Percentiles rank a stretch among this genome's conserved stretches.
Evolutionary conservation across 2,797 vertebrate genomes (phyloP).

Genomic region (Champsocephalus esox): DNA sequence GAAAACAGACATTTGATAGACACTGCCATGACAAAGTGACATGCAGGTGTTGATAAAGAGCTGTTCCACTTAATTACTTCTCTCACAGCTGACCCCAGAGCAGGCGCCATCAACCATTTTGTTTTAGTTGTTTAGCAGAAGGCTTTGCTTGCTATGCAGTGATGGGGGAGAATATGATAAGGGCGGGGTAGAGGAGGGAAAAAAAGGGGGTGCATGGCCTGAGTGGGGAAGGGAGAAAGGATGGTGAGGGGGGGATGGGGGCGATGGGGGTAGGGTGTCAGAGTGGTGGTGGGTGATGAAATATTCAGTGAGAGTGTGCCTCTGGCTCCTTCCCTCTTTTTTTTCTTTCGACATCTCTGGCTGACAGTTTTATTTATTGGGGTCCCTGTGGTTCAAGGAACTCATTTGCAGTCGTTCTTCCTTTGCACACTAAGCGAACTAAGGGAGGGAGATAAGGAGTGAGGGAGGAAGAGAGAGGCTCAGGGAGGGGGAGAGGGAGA

Average conservation of each 20-base stretch:
- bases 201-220: conserved; percentile 52
- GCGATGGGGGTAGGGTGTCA: conserved; percentile 80
- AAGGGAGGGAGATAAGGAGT: conserved; percentile 75
- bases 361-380: conserved; percentile 87
- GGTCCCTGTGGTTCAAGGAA: conserved; percentile 87
- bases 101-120: conserved; percentile 53
- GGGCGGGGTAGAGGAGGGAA: conserved; percentile 51
- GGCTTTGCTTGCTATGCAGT: conserved; percentile 77
- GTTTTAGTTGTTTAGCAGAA: conserved; percentile 66
- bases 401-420: conserved; percentile 86
- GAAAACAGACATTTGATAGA: background rate
- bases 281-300: conserved; percentile 84
- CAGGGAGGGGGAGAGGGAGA: conserved; percentile 45
- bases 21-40: conserved; percentile 8
- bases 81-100: conserved; percentile 49
- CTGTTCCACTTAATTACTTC: conserved; percentile 17
- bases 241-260: conserved; percentile 66
- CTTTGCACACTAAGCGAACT: conserved; percentile 81
- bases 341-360: conserved; percentile 79
- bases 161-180: conserved; percentile 77
- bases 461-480: conserved; percentile 61
- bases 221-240: conserved; percentile 57
- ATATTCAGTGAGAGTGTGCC: conserved; percentile 88
- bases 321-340: conserved; percentile 75
- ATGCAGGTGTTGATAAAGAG: conserved; percentile 29